Evolutionary conservation across 2,888 invertebrate genomes (phyloP).

Genomic region (Catocala nupta): DNA sequence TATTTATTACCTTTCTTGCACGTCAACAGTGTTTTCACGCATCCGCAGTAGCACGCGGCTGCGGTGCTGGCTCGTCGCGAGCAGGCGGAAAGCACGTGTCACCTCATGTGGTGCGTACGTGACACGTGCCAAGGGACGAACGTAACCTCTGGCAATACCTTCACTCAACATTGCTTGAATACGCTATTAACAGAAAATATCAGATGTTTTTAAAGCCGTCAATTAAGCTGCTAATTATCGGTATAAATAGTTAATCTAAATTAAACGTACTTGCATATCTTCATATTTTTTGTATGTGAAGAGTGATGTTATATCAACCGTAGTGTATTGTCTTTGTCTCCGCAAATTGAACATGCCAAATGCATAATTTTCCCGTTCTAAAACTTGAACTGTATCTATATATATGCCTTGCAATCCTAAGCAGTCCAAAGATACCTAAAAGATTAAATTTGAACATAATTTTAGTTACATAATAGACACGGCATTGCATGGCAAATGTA

Average conservation of each 20-base stretch:
- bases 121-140: conserved; percentile 67
- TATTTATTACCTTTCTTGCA: conserved; percentile 39
- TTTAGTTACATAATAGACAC: no score
- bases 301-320: conserved; percentile 58
- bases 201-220: background rate
- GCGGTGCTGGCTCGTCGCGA: conserved; percentile 63
- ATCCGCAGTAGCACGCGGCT: conserved; percentile 66
- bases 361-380: conserved; percentile 52
- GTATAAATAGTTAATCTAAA: no score
- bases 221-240: background rate
- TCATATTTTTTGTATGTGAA: conserved; percentile 45
- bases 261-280: conserved; percentile 52
- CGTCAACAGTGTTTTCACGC: conserved; percentile 23
- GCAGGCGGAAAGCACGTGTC: conserved; percentile 63
- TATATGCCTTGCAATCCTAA: conserved; percentile 46
- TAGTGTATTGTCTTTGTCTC: conserved; percentile 46
- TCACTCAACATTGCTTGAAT: conserved; percentile 57
- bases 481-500: no score
- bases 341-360: conserved; percentile 57
- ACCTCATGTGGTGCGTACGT: conserved; percentile 56
- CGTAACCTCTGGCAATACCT: conserved; percentile 66
- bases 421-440: conserved; percentile 53
- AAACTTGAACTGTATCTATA: conserved; percentile 57
- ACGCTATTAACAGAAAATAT: background rate
- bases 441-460: conserved; percentile 52